Conservation (phyloP, 2,797 vertebrate genomes). For the Sebastes baramenuke region DNA sequence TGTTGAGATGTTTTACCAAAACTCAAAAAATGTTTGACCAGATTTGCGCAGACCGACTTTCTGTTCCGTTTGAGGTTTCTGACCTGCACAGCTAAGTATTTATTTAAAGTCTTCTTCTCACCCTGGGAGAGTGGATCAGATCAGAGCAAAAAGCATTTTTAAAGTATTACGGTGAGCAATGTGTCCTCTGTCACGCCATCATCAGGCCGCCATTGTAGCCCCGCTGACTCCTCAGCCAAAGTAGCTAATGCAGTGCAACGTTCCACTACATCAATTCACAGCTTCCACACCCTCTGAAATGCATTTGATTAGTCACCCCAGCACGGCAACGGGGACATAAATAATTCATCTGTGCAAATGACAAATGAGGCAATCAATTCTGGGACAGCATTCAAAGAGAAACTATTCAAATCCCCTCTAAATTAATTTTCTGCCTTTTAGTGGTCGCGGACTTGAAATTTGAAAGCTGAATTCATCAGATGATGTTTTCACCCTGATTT, state of each 20-base stretch:
- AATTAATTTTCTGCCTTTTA: conserved; percentile 77
- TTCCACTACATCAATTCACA: conserved; percentile 64
- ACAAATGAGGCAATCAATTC: conserved; percentile 83
- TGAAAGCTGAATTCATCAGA: conserved; percentile 61
- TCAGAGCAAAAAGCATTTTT: neutral
- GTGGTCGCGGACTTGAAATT: conserved; percentile 52
- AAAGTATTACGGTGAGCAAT: neutral
- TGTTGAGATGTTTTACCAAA: neutral
- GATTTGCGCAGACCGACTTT: neutral
- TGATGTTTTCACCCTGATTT: conserved; percentile 37
- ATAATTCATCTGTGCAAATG: conserved; percentile 83
- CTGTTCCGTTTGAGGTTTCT: conserved; percentile 1
- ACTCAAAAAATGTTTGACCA: neutral
- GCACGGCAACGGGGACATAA: conserved; percentile 72
- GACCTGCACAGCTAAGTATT: conserved; percentile 5
- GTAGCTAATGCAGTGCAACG: conserved; percentile 56
- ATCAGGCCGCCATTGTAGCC: conserved; percentile 23
- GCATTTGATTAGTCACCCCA: conserved; percentile 78
- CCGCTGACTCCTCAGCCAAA: conserved; percentile 42
- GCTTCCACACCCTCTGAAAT: conserved; percentile 70
- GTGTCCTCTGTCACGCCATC: conserved; percentile 27
- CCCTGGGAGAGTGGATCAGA: neutral
- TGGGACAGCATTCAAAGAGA: conserved; percentile 75
- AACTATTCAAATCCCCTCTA: conserved; percentile 74
- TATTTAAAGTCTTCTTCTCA: neutral